phyloP scores from a whole-genome alignment of 2,113 vertebrate genomes.

The Gnathonemus longibarbis region DNA sequence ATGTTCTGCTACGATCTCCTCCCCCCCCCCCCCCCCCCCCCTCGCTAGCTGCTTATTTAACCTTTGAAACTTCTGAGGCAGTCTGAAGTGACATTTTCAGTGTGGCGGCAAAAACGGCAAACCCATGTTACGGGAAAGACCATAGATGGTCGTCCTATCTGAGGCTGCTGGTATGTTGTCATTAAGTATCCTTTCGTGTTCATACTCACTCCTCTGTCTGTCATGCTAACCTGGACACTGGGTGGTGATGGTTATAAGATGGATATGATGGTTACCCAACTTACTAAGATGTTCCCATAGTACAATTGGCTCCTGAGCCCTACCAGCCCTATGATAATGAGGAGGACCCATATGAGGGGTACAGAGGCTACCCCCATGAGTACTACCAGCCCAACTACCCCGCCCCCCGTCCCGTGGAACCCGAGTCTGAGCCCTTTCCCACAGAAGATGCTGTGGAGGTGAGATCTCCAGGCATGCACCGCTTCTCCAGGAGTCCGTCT shows the following conservation, averaged over 20 bases:
- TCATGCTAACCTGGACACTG: conserved; percentile 48
- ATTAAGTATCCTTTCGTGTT: conserved; percentile 43
- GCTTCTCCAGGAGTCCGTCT: conserved; percentile 47
- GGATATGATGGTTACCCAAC: conserved; percentile 58
- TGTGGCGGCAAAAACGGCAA: not conserved
- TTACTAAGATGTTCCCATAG: conserved; percentile 63
- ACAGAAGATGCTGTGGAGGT: conserved; percentile 62
- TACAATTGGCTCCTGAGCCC: conserved; percentile 67
- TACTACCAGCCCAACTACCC: conserved; percentile 77
- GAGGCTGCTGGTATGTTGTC: conserved; percentile 32
- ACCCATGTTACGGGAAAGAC: not conserved
- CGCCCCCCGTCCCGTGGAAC: conserved; percentile 65
- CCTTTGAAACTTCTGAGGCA: not conserved
- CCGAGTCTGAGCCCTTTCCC: conserved; percentile 71
- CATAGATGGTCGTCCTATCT: not conserved
- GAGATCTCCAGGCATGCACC: conserved; percentile 69
- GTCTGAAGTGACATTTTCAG: not conserved
- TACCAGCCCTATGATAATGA: conserved; percentile 71
- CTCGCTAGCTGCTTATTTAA: not conserved
- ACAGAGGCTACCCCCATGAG: conserved; percentile 55
- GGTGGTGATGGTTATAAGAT: conserved; percentile 50
- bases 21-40: too few species aligned
- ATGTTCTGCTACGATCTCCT: not conserved
- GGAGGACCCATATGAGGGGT: conserved; percentile 60
- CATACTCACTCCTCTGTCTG: conserved; percentile 42